Evolutionary conservation across 1,140 invertebrate species (phyloP).

Genomic region (Dysdera silvatica): DNA sequence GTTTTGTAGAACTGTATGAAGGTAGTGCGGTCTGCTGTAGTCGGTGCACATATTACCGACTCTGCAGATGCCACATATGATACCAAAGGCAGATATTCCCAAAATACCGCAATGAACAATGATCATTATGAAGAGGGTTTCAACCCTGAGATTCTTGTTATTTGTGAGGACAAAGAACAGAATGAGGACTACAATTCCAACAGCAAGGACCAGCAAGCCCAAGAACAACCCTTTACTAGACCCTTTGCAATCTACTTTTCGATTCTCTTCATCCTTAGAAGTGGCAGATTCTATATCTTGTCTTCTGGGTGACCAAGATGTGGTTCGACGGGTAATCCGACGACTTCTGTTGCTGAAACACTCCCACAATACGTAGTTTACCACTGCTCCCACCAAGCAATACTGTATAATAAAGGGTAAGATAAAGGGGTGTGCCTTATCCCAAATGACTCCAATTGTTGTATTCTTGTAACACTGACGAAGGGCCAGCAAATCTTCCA

Average conservation of each 20-base stretch:
- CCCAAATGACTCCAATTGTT: slow-evolving; percentile 54
- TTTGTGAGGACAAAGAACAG: slow-evolving; percentile 57
- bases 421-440: slow-evolving; percentile 53
- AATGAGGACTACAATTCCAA: slow-evolving; percentile 55
- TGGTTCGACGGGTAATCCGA: background rate
- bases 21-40: background rate
- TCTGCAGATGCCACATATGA: slow-evolving; percentile 43
- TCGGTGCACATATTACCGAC: slow-evolving; percentile 38
- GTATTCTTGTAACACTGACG: slow-evolving; percentile 54
- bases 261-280: background rate
- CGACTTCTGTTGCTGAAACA: slow-evolving; percentile 45
- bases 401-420: slow-evolving; percentile 53
- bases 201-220: slow-evolving; percentile 54
- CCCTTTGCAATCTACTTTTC: slow-evolving; percentile 49
- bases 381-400: slow-evolving; percentile 55
- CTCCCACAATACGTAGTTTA: slow-evolving; percentile 56
- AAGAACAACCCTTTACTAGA: slow-evolving; percentile 56
- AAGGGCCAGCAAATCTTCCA: slow-evolving; percentile 50
- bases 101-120: slow-evolving; percentile 33
- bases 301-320: background rate
- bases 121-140: slow-evolving; percentile 41
- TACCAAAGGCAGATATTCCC: slow-evolving; percentile 48
- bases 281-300: background rate
- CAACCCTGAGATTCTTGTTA: slow-evolving; percentile 48
- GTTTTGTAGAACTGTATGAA: slow-evolving; percentile 37